These are phyloP conservation scores for Lumbricus terrestris DNA, from an alignment of 2,888 invertebrate species.

Conservation along the genomic window DNA sequence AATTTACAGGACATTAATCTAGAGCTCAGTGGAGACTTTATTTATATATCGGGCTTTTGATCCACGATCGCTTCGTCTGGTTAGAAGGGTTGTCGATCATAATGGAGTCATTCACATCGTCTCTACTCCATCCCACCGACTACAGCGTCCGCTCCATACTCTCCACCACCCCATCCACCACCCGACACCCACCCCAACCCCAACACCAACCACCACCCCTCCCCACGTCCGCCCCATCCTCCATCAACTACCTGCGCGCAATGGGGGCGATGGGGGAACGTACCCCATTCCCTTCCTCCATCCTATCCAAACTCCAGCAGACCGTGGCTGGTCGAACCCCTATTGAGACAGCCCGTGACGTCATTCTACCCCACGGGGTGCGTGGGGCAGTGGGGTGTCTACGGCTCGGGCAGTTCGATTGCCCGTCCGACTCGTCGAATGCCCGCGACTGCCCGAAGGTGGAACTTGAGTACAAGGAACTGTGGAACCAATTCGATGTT, in stretches of 20 bases:
- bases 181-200: background rate
- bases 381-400: conserved; percentile 20
- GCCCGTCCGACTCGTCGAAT: conserved; percentile 67
- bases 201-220: background rate
- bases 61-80: no score
- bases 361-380: conserved; percentile 12
- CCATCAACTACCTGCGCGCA: background rate
- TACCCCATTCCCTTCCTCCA: conserved; percentile 26
- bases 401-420: conserved; percentile 19
- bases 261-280: conserved; percentile 11
- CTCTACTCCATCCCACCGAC: conserved; percentile 12
- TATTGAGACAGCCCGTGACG: background rate
- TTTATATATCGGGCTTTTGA: no score
- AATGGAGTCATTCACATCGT: background rate
- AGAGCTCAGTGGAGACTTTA: no score
- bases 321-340: conserved; percentile 31
- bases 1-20: no score
- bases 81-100: background rate
- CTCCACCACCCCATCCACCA: conserved; percentile 20
- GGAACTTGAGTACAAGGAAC: conserved; percentile 66
- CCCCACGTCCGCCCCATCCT: background rate
- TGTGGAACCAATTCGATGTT: conserved; percentile 60
- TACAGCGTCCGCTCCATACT: conserved; percentile 32
- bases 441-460: conserved; percentile 97
- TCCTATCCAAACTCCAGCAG: conserved; percentile 38